Base-by-base conservation (phyloP, 2,113 vertebrate genomes). In the Tiliqua scincoides region DNA sequence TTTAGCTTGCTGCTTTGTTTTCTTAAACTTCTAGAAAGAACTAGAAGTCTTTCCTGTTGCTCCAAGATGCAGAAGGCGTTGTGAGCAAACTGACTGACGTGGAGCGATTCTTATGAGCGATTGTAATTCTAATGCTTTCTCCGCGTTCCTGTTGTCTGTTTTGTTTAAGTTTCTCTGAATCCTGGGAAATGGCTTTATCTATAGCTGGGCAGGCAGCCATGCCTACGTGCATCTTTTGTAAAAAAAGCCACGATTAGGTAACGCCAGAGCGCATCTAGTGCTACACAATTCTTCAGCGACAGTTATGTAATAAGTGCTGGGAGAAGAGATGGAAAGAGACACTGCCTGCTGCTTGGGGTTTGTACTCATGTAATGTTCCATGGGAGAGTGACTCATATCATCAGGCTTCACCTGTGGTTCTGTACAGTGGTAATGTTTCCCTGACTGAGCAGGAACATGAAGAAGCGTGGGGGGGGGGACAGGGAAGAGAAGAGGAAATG, bases 251-350 rank as follows among this genome's bases (percentile, higher is more conserved):
- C 27, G 57, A 72, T 86, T 86, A 80, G 40, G 27, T 86, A 86
- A 86, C 37, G 9, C 67, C 76, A 6, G 14, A 12, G 14, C 25
- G 9, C 32, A 27, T 15, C 54, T 68, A 52, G 27, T 4, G 20
- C 20, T 23, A 9, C 70, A 79, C 67, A 59, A 30, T 40, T 70
- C 27, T 35, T 43, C 25, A 1, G 35, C 6, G 4, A 9, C 27
- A 35, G 32, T 86, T 86, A 80, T 80, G 85, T 65, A 80, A 86
- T 73, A 80, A 30, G 23, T 12, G 77, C 57, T 23, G 57, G 63
- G 57, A 43, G 57, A 25, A n/a, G 61, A 62, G 57, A 40, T 62
- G 82, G 40, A 20, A 12, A 52, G 30, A 52, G 18, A 57, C 6
- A 17, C 65, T 48, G 12, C 68, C 25, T 35, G 37, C 57, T 10